These are phyloP conservation scores for Phaonia tiefii DNA, from an alignment of 2,888 invertebrate species.

Conservation along the genomic window DNA sequence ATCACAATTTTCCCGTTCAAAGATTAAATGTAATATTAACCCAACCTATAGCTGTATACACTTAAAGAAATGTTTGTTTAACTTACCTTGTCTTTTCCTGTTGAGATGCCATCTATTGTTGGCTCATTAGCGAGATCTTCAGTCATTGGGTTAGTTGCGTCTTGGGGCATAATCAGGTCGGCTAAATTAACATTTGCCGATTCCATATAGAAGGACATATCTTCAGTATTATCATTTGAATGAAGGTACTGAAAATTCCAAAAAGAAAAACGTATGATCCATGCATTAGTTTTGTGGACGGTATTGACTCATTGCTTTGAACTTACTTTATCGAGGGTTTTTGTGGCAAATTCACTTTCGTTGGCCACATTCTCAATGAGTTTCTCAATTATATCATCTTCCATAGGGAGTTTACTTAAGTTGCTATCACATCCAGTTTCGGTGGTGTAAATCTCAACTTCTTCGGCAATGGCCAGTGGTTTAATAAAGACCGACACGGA, in stretches of 20 bases:
- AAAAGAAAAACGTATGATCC: neutral
- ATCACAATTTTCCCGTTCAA: no score
- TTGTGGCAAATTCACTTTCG: conserved; percentile 13
- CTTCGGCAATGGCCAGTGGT: neutral
- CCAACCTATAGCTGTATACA: no score
- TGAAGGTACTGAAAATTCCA: conserved; percentile 21
- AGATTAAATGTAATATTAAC: no score
- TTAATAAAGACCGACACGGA: conserved; percentile 23
- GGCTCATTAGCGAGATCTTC: neutral
- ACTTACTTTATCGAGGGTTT: conserved; percentile 48
- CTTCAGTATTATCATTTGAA: neutral
- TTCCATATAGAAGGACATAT: neutral
- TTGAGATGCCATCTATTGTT: neutral
- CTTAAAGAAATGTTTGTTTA: no score
- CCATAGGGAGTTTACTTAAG: conserved; percentile 21
- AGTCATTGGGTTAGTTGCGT: no score
- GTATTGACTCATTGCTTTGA: no score
- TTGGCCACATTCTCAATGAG: conserved; percentile 50
- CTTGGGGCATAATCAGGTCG: neutral
- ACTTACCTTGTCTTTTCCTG: neutral
- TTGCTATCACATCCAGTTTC: neutral
- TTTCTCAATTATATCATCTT: conserved; percentile 51
- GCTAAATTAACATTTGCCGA: neutral
- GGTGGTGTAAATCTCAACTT: conserved; percentile 22
- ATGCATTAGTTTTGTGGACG: no score